Evolutionary conservation across 2,888 invertebrate genomes (phyloP), one percentile per base, ranked within the genome.

Genomic region (Drosophila trichaetosa): DNA sequence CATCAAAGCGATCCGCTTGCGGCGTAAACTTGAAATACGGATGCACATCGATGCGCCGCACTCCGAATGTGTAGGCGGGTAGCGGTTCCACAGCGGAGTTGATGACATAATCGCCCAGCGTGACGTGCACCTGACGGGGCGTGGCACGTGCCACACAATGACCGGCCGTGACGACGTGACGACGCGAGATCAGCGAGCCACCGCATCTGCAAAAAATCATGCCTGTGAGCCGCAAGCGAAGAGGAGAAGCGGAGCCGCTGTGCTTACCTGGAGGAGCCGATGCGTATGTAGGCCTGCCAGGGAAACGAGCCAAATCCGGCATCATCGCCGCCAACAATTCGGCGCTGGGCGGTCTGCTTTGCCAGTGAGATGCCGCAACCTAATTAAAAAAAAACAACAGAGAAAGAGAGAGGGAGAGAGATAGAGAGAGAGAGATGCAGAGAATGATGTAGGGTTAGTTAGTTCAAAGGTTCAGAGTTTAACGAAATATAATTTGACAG

Each of bases 201-300:
- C 98, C 98, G 91, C 98, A 98, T 93, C 98, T 97, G 94, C 60
- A 92, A 93, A 49, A 52, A n/a, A 5, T 16, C 7, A 10, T 36
- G 33, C 29, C 31, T 4, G 51, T 42, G 29, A 53, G 16, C 18
- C 3, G 29, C 10, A 8, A 10, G 24, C 2, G 18, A 18, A 24
- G 5, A 27, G 34, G 13, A 5, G 6, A 40, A 34, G 0, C 18
- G 18, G 2, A 48, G 8, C 27, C 4, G n/a, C 1, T 21, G 10
- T 52, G 68, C 63, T 92, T 94, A 96, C 96, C 96, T 95, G 84
- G 98, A 98, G 51, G 98, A 97, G 75, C 98, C 98, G 70, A 98
- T 98, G 91, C 98, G 95, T 90, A 98, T 98, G 93, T 98, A 98
- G 0, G 98, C 98, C 94, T 98, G 98, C 98, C 98, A 98, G 31